These are phyloP conservation scores for Ecliptopera silaceata DNA, from an alignment of 2,888 invertebrate genomes.

Conservation along the genomic window DNA sequence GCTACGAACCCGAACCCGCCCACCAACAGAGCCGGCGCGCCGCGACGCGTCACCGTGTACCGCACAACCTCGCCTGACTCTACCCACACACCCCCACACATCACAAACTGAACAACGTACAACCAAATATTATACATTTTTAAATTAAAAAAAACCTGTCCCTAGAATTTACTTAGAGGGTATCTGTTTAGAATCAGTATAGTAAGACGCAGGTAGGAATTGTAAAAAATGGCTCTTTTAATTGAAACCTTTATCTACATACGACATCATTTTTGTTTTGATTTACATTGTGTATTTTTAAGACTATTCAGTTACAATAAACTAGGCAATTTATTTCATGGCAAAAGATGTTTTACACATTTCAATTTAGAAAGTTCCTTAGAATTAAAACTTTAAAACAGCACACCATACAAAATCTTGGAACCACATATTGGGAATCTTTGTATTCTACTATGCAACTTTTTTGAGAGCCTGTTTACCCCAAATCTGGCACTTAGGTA, in stretches of 20 bases:
- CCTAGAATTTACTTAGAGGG: no score
- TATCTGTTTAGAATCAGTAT: no score
- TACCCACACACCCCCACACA: slow-evolving; percentile 33
- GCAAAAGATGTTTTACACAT: slow-evolving; percentile 4
- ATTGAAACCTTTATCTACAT: slow-evolving; percentile 17
- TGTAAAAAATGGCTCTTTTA: slow-evolving; percentile 20
- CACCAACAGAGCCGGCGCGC: slow-evolving; percentile 69
- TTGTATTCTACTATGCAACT: no score
- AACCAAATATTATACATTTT: background rate
- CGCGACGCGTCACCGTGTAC: slow-evolving; percentile 73
- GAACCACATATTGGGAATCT: no score
- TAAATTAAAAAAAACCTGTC: no score
- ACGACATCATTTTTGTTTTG: slow-evolving; percentile 6
- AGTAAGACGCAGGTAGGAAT: slow-evolving; percentile 26
- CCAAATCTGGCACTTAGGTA: no score
- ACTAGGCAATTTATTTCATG: slow-evolving; percentile 19
- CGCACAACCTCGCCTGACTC: slow-evolving; percentile 52
- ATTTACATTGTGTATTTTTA: slow-evolving; percentile 14
- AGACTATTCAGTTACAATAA: slow-evolving; percentile 28
- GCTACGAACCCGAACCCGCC: slow-evolving; percentile 68
- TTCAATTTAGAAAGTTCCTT: background rate
- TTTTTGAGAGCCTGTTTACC: no score
- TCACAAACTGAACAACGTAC: background rate
- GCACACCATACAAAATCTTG: no score
- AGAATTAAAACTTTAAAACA: no score